Evolutionary conservation across 2,888 invertebrate genomes (phyloP).

Genomic region (Tinea trinotella): DNA sequence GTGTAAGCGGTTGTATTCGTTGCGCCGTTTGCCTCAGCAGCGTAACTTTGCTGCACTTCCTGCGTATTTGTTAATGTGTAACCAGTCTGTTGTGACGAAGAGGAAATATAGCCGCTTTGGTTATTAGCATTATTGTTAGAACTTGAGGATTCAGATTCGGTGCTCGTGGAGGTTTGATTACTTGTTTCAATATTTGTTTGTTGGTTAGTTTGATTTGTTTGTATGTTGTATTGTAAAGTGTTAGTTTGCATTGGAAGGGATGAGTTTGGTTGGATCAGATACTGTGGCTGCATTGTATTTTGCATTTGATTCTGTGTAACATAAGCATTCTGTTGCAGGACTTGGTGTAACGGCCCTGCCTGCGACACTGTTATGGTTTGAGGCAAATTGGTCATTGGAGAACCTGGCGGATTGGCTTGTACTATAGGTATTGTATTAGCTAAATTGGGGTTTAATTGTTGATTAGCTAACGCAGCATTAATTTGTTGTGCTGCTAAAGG

Average conservation of each 20-base stretch:
- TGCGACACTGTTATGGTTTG: slow-evolving; percentile 44
- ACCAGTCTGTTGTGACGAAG: slow-evolving; percentile 41
- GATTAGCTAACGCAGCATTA: slow-evolving; percentile 55
- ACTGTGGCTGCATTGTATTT: slow-evolving; percentile 52
- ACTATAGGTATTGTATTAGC: slow-evolving; percentile 57
- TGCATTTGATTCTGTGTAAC: slow-evolving; percentile 51
- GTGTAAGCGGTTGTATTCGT: slow-evolving; percentile 28
- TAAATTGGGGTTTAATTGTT: slow-evolving; percentile 49
- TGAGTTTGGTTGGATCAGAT: slow-evolving; percentile 52
- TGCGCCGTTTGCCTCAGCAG: slow-evolving; percentile 26
- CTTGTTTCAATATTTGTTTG: slow-evolving; percentile 12
- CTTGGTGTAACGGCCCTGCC: slow-evolving; percentile 45
- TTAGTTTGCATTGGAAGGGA: slow-evolving; percentile 38
- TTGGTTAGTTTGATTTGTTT: slow-evolving; percentile 36
- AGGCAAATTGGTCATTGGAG: slow-evolving; percentile 39
- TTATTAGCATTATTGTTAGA: slow-evolving; percentile 36
- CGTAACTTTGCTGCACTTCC: slow-evolving; percentile 2
- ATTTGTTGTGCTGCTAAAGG: slow-evolving; percentile 60
- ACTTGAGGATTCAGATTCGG: slow-evolving; percentile 39
- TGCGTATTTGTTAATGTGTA: slow-evolving; percentile 35
- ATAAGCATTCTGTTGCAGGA: slow-evolving; percentile 46
- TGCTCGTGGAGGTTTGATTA: background rate
- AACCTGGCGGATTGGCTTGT: slow-evolving; percentile 47
- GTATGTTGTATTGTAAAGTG: slow-evolving; percentile 46
- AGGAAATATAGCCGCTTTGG: background rate